Conservation (phyloP, 1,140 invertebrate species). For the Formica selysi region DNA sequence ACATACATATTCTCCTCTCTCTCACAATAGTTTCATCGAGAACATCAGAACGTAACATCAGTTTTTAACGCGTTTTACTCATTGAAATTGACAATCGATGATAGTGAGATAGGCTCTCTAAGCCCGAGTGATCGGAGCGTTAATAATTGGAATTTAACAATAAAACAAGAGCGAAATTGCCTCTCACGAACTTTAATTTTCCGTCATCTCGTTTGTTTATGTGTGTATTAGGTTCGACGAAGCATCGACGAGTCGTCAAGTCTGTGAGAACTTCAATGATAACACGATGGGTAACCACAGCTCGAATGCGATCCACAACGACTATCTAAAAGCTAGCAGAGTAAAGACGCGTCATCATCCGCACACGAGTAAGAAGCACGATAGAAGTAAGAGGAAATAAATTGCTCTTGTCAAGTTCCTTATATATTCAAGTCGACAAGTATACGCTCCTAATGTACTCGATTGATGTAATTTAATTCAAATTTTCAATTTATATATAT, state of each 20-base stretch:
- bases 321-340: constrained; percentile 80
- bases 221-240: constrained; percentile 84
- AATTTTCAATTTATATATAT: constrained; percentile 54
- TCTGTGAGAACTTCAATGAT: constrained; percentile 80
- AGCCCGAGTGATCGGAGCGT: constrained; percentile 68
- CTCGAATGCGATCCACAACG: constrained; percentile 76
- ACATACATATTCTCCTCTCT: constrained; percentile 28
- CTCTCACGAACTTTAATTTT: constrained; percentile 48
- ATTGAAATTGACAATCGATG: constrained; percentile 48
- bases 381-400: constrained; percentile 85
- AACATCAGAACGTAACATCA: constrained; percentile 7
- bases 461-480: constrained; percentile 41
- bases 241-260: constrained; percentile 84
- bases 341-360: constrained; percentile 82
- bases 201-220: constrained; percentile 80
- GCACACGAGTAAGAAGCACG: constrained; percentile 80
- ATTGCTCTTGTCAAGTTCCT: constrained; percentile 56
- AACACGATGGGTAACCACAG: constrained; percentile 75
- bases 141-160: constrained; percentile 53
- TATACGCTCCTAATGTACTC: constrained; percentile 17
- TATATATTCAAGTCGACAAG: constrained; percentile 31
- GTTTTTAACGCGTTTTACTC: constrained; percentile 37
- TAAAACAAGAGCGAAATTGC: constrained; percentile 33
- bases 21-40: constrained; percentile 33
- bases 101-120: constrained; percentile 71